Evolutionary conservation across 2,888 invertebrate species (phyloP).

Genomic region (Myopa testacea): DNA sequence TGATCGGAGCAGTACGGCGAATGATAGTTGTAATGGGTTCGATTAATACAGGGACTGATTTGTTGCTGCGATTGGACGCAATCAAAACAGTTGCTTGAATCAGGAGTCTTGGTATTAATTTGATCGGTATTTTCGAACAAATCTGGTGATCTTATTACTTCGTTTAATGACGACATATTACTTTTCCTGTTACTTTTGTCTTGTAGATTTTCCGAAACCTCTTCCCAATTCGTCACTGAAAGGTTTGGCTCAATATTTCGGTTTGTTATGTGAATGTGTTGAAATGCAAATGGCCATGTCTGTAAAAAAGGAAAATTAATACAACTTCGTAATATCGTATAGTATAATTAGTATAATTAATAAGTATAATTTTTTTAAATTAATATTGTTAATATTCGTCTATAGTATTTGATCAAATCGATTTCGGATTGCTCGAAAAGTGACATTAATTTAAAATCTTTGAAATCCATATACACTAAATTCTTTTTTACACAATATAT

Average conservation of each 20-base stretch:
- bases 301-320: conserved; percentile 67
- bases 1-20: conserved; percentile 8
- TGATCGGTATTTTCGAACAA: neutral
- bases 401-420: neutral
- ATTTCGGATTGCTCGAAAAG: neutral
- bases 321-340: neutral
- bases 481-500: too few relatives aligned
- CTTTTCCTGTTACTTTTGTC: neutral
- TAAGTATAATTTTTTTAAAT: neutral
- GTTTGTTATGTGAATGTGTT: conserved; percentile 67
- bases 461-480: too few relatives aligned
- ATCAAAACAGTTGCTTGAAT: conserved; percentile 37
- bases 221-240: conserved; percentile 14
- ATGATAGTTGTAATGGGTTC: conserved; percentile 20
- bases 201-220: conserved; percentile 9
- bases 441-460: too few relatives aligned
- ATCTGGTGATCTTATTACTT: neutral
- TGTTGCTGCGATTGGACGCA: conserved; percentile 36
- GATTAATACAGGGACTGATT: conserved; percentile 10
- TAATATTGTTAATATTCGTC: neutral
- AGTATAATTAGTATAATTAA: too few relatives aligned
- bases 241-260: conserved; percentile 34
- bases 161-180: neutral
- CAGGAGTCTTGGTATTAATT: conserved; percentile 29
- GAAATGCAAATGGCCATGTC: conserved; percentile 88